Evolutionary conservation across 2,113 vertebrate genomes (phyloP).

Genomic region (Oenanthe melanoleuca): DNA sequence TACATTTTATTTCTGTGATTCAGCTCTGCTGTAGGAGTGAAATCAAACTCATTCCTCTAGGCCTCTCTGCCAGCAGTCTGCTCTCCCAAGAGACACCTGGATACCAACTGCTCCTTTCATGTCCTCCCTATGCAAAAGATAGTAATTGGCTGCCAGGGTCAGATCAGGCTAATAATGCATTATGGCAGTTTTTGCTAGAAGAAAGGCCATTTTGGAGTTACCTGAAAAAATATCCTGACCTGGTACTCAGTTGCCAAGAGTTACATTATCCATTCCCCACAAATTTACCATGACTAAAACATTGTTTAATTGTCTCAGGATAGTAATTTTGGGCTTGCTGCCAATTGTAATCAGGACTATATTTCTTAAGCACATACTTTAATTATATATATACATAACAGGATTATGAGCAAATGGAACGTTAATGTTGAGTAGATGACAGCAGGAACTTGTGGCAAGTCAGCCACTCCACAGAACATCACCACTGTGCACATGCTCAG

Average conservation of each 20-base stretch:
- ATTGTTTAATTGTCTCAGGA: neutral
- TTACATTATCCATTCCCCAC: neutral
- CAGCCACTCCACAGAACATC: neutral
- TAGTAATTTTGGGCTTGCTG: neutral
- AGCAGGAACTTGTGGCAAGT: neutral
- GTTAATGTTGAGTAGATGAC: neutral
- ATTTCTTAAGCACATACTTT: neutral
- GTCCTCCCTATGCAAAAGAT: accelerated
- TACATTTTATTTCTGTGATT: neutral
- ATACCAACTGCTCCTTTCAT: neutral
- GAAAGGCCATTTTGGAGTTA: neutral
- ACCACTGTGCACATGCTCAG: accelerated
- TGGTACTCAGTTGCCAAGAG: neutral
- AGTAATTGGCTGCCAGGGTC: neutral
- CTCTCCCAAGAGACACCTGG: neutral
- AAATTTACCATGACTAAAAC: neutral
- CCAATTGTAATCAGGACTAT: neutral
- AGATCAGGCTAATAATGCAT: neutral
- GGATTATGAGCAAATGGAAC: neutral
- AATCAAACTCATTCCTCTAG: neutral
- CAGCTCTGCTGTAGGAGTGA: neutral
- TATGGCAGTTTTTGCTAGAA: neutral
- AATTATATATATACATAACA: neutral
- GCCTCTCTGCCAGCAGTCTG: neutral
- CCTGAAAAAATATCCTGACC: neutral